Evolutionary conservation across 2,888 invertebrate species (phyloP), one percentile per base, ranked within the genome.

Genomic region (Drosophila pegasa): DNA sequence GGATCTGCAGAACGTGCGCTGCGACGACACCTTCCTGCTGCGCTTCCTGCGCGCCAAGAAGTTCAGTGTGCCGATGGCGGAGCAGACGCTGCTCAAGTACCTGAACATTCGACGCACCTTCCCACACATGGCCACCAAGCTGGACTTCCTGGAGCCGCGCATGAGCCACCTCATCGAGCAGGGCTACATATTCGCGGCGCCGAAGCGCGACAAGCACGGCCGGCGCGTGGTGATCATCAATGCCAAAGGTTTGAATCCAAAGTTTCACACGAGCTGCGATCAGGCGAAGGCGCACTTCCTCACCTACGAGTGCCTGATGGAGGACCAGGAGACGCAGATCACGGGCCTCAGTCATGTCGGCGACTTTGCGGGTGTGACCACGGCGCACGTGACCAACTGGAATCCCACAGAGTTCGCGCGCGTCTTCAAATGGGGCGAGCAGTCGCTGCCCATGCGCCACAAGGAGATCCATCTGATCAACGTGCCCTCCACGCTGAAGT

Each of bases 381-480:
- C 95, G 2, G 93, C 95, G 0, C 94, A 95, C 89, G 92, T 96
- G 65, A 95, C 95, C 31, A 93, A 95, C 35, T 96, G 96, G 95
- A 94, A 95, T 78, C 95, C 95, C 12, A 93, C 94, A 12, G 96
- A 96, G 91, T 95, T 96, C 86, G 95, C 94, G 0, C 93, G 94
- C 38, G 91, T 95, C 33, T 93, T 96, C 61, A 95, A 95, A 90
- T 96, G 96, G 95, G 95, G 96, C 82, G 96, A 96, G 95, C 96
- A 96, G 94, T 96, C 96, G 0, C 75, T 95, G 68, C 97, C 97
- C 8, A 94, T 96, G 93, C 93, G 96, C 16, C 96, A 97, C 92
- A 96, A 96, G 91, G 95, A 95, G 87, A 94, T 96, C 41, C 95
- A 96, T 88, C 92, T 95, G 64, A 91, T 96, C 35, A 95, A 96